Evolutionary conservation across 2,888 invertebrate genomes (phyloP).

Genomic region (Gari tellinella): DNA sequence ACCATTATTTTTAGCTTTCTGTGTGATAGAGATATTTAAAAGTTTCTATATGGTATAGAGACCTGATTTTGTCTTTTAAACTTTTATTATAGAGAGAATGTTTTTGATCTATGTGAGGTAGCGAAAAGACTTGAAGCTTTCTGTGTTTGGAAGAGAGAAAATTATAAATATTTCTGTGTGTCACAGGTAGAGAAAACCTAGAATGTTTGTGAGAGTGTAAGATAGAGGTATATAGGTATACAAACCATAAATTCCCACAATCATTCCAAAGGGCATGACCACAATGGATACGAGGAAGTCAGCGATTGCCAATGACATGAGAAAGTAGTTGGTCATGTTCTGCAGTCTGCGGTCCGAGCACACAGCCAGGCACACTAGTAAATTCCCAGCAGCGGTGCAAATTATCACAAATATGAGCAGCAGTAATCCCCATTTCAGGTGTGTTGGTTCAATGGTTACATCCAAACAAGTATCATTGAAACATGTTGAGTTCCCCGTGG

Average conservation of each 20-base stretch:
- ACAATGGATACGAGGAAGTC: conserved; percentile 96
- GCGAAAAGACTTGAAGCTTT: too few relatives aligned
- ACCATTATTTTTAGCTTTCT: too few relatives aligned
- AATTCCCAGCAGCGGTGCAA: conserved; percentile 95
- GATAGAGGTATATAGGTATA: too few relatives aligned
- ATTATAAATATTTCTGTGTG: too few relatives aligned
- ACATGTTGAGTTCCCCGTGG: conserved; percentile 9
- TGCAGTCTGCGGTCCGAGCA: conserved; percentile 94
- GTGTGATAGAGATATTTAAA: too few relatives aligned
- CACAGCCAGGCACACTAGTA: conserved; percentile 96
- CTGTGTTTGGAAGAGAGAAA: too few relatives aligned
- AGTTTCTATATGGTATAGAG: too few relatives aligned
- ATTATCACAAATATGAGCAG: conserved; percentile 92
- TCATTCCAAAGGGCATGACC: conserved; percentile 98
- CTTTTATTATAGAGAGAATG: too few relatives aligned
- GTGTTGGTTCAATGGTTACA: background rate
- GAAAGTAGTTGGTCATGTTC: conserved; percentile 98
- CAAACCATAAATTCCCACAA: conserved; percentile 85
- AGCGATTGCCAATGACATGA: conserved; percentile 97
- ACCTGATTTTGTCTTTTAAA: too few relatives aligned
- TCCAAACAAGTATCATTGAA: background rate
- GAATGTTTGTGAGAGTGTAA: too few relatives aligned
- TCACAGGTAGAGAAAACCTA: too few relatives aligned
- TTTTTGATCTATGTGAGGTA: too few relatives aligned
- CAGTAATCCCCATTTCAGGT: conserved; percentile 76